phyloP scores from a whole-genome alignment of 2,797 vertebrate genomes.

The Oreochromis grahami region DNA sequence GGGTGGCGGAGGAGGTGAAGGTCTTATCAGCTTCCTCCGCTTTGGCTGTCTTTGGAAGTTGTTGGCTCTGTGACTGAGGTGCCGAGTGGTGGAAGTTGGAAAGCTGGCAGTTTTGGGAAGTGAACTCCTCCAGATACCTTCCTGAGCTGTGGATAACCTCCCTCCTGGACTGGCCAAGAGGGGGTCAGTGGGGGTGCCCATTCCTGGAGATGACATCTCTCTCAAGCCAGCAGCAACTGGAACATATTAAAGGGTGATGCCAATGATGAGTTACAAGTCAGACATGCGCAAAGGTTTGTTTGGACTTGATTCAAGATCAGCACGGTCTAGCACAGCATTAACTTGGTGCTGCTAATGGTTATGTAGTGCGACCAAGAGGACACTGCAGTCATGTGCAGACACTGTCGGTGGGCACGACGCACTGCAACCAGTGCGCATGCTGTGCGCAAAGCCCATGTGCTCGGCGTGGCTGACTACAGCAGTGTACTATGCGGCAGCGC shows the following conservation, averaged over 20 bases:
- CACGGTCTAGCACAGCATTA: not conserved
- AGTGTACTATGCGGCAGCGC: constrained; percentile 56
- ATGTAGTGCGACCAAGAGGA: constrained; percentile 27
- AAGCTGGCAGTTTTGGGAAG: constrained; percentile 82
- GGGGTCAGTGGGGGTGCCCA: constrained; percentile 80
- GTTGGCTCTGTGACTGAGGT: constrained; percentile 96
- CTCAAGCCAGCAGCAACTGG: constrained; percentile 59
- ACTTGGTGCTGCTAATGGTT: not conserved
- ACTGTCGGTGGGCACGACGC: constrained; percentile 55
- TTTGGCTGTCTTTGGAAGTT: constrained; percentile 97
- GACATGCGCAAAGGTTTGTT: not conserved
- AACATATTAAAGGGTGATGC: not conserved
- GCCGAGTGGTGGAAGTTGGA: constrained; percentile 80
- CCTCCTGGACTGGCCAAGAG: constrained; percentile 77
- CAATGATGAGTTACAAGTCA: not conserved
- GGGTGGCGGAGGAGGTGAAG: constrained; percentile 91
- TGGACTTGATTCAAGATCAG: constrained; percentile 7
- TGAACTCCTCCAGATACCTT: constrained; percentile 73
- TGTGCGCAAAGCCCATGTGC: constrained; percentile 79
- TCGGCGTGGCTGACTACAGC: constrained; percentile 55
- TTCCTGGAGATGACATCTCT: constrained; percentile 80
- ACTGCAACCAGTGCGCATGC: constrained; percentile 74
- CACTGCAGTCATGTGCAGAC: constrained; percentile 59
- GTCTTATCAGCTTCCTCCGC: constrained; percentile 86
- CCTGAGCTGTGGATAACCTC: constrained; percentile 66